Evolutionary conservation across 2,113 vertebrate species (phyloP), one percentile per base, ranked within the genome.

Genomic region (Trematocara marginatum): DNA sequence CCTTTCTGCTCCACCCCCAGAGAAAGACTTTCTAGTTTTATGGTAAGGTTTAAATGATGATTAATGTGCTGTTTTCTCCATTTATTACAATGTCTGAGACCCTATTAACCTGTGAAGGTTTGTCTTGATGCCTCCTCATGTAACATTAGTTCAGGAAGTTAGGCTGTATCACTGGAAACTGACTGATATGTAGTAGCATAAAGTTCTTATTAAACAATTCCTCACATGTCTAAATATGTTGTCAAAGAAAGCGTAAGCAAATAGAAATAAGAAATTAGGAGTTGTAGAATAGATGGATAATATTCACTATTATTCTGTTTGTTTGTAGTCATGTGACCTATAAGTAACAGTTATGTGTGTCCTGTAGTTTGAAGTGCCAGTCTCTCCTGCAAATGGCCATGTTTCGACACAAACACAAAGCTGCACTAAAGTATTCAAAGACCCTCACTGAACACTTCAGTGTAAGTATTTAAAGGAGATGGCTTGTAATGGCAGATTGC

Each of bases 301-400:
- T 29, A n/a, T 76, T 78, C 18, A 42, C 23, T 16, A 26, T 23
- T 15, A 9, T 18, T 59, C 4, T 35, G 20, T 64, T 61, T 64
- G 31, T 38, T 59, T 59, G 56, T 59, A 34, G 26, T 82, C 4
- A 9, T 51, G 16, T 57, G 8, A 53, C 6, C 47, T 18, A 2
- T 56, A 34, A 66, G 1, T 78, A 38, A 74, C 20, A 2, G 7
- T 85, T 91, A 47, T 86, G 78, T 45, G 56, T 86, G 79, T 45
- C 89, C 79, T 83, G 5, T 86, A 99, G 99, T 92, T 94, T 99
- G 96, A 97, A 97, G 83, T 98, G 98, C 94, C 98, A 98, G 96
- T 96, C 98, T 87, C 93, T 99, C 83, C 95, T 99, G 91, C 97
- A 98, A 89, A 98, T 99, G 98, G 95, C 97, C 7, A 97, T 98